Evolutionary conservation across 2,888 invertebrate species (phyloP).

Genomic region (Diaprepes abbreviatus): DNA sequence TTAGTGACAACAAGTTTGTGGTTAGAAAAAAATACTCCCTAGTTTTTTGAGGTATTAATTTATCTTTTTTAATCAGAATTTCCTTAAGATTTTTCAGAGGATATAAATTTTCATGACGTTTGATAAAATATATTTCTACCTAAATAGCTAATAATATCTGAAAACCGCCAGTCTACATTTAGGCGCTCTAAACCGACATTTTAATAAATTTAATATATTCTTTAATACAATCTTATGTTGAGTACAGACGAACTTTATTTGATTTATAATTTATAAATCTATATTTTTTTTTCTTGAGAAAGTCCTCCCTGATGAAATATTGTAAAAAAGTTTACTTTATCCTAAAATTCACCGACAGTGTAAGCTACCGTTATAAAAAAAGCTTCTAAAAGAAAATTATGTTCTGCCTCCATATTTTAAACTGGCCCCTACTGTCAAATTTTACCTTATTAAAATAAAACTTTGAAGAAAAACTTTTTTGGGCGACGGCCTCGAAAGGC

Average conservation of each 20-base stretch:
- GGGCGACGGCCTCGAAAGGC: background rate
- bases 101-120: too few species aligned
- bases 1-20: too few species aligned
- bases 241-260: background rate
- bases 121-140: too few species aligned
- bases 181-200: too few species aligned
- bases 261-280: background rate
- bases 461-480: constrained; percentile 17
- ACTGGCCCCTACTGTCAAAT: constrained; percentile 37
- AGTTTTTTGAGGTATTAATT: too few species aligned
- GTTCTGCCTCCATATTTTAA: constrained; percentile 35
- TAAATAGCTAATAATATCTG: too few species aligned
- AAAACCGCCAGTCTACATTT: too few species aligned
- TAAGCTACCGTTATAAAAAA: constrained; percentile 9
- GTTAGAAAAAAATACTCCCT: too few species aligned
- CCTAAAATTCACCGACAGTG: constrained; percentile 5
- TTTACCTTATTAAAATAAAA: constrained; percentile 39
- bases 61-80: too few species aligned
- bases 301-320: background rate
- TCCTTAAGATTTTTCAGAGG: too few species aligned
- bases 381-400: constrained; percentile 16
- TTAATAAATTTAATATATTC: too few species aligned
- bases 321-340: constrained; percentile 17
- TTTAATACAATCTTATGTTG: too few species aligned
- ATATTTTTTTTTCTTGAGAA: background rate